Evolutionary conservation across 2,888 invertebrate species (phyloP).

Genomic region (Lithophane leautieri): DNA sequence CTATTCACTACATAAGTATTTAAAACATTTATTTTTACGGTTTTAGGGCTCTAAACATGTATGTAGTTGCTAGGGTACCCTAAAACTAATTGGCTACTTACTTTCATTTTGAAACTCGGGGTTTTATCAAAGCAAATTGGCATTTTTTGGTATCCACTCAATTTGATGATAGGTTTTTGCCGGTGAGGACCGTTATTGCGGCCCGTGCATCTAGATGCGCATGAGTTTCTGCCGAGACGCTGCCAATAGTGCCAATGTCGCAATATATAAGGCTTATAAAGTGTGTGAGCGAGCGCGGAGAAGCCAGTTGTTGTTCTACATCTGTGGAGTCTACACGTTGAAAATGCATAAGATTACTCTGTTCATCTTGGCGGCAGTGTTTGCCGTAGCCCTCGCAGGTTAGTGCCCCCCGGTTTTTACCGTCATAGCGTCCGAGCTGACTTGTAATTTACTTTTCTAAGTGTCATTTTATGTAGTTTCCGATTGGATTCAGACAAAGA

Average conservation of each 20-base stretch:
- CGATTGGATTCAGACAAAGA: constrained; percentile 68
- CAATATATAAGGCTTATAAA: constrained; percentile 80
- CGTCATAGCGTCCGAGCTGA: constrained; percentile 67
- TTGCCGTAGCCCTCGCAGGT: constrained; percentile 86
- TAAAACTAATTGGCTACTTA: constrained; percentile 40
- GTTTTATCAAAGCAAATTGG: constrained; percentile 61
- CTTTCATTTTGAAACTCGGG: constrained; percentile 49
- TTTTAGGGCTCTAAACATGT: neutral
- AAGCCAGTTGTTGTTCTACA: constrained; percentile 82
- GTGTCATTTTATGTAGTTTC: constrained; percentile 73
- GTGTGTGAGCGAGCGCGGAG: constrained; percentile 68
- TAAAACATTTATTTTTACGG: neutral
- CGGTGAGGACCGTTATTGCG: constrained; percentile 80
- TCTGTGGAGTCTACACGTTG: constrained; percentile 75
- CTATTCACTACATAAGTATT: neutral
- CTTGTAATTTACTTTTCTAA: constrained; percentile 72
- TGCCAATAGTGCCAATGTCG: constrained; percentile 67
- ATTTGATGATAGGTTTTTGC: constrained; percentile 78
- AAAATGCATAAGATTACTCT: constrained; percentile 82
- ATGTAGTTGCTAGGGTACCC: constrained; percentile 4
- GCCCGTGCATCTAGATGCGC: constrained; percentile 75
- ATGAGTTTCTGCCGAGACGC: constrained; percentile 73
- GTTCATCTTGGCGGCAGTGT: constrained; percentile 80
- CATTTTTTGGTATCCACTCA: constrained; percentile 70
- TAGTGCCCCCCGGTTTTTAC: constrained; percentile 87